Evolutionary conservation across 2,888 invertebrate species (phyloP).

Genomic region (Nomada ruficornis): DNA sequence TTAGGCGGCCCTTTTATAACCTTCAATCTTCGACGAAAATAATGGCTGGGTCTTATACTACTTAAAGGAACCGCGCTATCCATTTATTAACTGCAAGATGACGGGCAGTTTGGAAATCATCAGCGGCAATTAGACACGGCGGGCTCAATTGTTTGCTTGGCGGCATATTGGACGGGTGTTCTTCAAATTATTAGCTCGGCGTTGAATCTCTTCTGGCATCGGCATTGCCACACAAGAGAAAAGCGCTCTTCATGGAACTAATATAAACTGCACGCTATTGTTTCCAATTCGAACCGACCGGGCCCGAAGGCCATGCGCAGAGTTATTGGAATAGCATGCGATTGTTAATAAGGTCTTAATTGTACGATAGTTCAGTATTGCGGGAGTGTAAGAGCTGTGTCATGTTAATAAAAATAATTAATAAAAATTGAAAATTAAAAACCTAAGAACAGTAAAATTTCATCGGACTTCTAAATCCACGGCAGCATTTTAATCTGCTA

Average conservation of each 20-base stretch:
- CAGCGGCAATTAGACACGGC: slow-evolving; percentile 75
- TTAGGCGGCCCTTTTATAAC: slow-evolving; percentile 67
- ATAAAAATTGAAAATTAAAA: no score
- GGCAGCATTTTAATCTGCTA: no score
- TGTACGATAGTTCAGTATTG: no score
- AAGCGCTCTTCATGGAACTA: slow-evolving; percentile 49
- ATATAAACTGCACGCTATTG: slow-evolving; percentile 59
- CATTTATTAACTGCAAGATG: slow-evolving; percentile 71
- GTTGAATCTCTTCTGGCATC: slow-evolving; percentile 53
- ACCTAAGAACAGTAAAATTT: no score
- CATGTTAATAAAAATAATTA: no score
- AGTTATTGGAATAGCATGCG: not conserved
- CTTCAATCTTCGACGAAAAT: slow-evolving; percentile 64
- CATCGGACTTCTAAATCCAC: no score
- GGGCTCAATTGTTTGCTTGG: slow-evolving; percentile 77
- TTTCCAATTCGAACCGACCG: slow-evolving; percentile 30
- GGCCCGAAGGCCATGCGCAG: not conserved
- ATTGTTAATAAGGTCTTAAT: no score
- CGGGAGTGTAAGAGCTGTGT: no score
- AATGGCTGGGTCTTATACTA: slow-evolving; percentile 58
- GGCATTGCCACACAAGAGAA: slow-evolving; percentile 40
- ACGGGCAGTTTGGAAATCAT: slow-evolving; percentile 73
- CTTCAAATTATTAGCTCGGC: slow-evolving; percentile 69
- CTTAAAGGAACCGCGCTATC: slow-evolving; percentile 64
- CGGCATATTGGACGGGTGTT: slow-evolving; percentile 70